Conservation (phyloP, 2,113 vertebrate genomes). For the Eublepharis macularius region DNA sequence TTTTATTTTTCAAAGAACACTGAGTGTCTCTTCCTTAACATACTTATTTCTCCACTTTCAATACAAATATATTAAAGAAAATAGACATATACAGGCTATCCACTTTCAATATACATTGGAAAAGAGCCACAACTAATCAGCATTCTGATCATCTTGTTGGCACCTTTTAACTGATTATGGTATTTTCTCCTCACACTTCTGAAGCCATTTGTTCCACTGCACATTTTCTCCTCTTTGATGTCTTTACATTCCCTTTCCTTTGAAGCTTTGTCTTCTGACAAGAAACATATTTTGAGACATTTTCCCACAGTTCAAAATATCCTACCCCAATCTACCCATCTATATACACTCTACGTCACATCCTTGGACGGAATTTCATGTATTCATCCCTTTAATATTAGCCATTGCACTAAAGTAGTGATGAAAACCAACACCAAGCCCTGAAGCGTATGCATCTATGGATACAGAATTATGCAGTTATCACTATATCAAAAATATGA, state of each 20-base stretch:
- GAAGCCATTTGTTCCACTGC: neutral
- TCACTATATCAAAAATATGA: neutral
- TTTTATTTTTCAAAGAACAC: constrained; percentile 45
- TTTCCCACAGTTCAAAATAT: neutral
- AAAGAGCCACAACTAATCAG: neutral
- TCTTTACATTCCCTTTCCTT: neutral
- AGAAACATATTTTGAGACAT: neutral
- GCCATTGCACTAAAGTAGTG: neutral
- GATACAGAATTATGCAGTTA: neutral
- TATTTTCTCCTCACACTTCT: neutral
- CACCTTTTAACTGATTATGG: constrained; percentile 1
- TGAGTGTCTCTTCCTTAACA: neutral
- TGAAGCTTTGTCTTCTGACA: neutral
- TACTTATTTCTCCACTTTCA: neutral
- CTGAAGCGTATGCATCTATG: neutral
- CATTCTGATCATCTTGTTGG: constrained; percentile 14
- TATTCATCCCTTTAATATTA: neutral
- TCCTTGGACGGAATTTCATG: neutral
- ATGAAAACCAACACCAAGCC: neutral
- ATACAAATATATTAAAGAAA: neutral
- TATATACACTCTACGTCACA: neutral
- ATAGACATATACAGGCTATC: neutral
- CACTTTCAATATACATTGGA: neutral
- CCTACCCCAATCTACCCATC: neutral
- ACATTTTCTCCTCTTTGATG: neutral